Evolutionary conservation across 2,888 invertebrate genomes (phyloP).

Genomic region (Ectemnius cavifrons): DNA sequence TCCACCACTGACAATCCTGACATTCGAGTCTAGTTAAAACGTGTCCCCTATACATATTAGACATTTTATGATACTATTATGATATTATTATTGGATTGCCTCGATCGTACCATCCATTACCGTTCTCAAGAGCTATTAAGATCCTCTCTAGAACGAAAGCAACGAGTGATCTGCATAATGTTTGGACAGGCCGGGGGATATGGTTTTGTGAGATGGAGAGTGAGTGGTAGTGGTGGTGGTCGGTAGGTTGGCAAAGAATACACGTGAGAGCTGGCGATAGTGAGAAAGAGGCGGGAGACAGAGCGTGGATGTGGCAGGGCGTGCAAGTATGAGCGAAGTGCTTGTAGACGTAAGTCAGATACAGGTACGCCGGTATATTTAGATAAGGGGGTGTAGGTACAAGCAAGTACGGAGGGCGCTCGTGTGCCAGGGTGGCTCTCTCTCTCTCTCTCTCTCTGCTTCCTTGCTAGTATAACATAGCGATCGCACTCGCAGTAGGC

Average conservation of each 20-base stretch:
- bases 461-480: too few species aligned
- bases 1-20: too few species aligned
- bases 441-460: constrained; percentile 7
- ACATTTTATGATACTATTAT: too few species aligned
- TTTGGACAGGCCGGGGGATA: too few species aligned
- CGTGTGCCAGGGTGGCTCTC: constrained; percentile 25
- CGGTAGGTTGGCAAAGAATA: background rate
- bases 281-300: background rate
- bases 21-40: too few species aligned
- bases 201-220: too few species aligned
- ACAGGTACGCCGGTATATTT: constrained; percentile 35
- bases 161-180: too few species aligned
- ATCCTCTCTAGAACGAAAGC: too few species aligned
- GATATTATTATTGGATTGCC: too few species aligned
- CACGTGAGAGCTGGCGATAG: background rate
- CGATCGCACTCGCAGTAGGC: background rate
- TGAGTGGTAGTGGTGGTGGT: background rate
- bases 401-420: constrained; percentile 18
- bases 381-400: constrained; percentile 38
- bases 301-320: constrained; percentile 1
- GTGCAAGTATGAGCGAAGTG: background rate
- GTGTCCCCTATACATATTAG: too few species aligned
- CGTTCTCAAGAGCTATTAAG: too few species aligned
- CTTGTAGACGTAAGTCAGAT: constrained; percentile 14
- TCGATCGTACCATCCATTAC: too few species aligned